These are phyloP conservation scores for Rhynchonycteris naso DNA, from an alignment of 2,797 vertebrate genomes.

Conservation along the genomic window DNA sequence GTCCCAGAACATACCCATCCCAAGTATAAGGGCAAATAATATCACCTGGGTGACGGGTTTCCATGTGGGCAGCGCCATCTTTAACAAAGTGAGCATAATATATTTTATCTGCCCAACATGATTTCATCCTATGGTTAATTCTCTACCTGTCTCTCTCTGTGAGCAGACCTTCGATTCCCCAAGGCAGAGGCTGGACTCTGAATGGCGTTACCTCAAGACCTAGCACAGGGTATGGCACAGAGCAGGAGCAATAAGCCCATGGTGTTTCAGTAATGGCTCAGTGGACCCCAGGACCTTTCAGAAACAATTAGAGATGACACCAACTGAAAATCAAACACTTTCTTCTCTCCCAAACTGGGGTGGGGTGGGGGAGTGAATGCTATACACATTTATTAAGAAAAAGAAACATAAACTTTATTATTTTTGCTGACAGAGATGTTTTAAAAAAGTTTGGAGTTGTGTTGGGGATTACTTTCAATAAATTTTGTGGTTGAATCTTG, in stretches of 20 bases:
- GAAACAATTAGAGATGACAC: not conserved
- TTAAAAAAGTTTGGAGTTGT: slow-evolving; percentile 56
- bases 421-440: slow-evolving; percentile 70
- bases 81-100: too few relatives aligned
- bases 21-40: too few relatives aligned
- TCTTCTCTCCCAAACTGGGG: not conserved
- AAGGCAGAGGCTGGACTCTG: not conserved
- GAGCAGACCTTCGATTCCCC: not conserved
- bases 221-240: not conserved
- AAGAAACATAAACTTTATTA: slow-evolving; percentile 36
- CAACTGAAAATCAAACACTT: not conserved
- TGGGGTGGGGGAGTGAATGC: not conserved
- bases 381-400: not conserved
- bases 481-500: slow-evolving; percentile 68
- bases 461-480: slow-evolving; percentile 71
- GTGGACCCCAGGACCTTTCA: not conserved
- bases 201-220: not conserved
- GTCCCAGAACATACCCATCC: too few relatives aligned
- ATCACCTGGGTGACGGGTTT: too few relatives aligned
- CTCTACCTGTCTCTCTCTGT: not conserved
- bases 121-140: not conserved
- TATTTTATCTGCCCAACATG: too few relatives aligned
- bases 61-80: too few relatives aligned
- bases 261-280: not conserved
- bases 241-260: not conserved